Evolutionary conservation across 1,140 invertebrate species (phyloP), one percentile per base, ranked within the genome.

Genomic region (Lordiphosa stackelbergi): DNA sequence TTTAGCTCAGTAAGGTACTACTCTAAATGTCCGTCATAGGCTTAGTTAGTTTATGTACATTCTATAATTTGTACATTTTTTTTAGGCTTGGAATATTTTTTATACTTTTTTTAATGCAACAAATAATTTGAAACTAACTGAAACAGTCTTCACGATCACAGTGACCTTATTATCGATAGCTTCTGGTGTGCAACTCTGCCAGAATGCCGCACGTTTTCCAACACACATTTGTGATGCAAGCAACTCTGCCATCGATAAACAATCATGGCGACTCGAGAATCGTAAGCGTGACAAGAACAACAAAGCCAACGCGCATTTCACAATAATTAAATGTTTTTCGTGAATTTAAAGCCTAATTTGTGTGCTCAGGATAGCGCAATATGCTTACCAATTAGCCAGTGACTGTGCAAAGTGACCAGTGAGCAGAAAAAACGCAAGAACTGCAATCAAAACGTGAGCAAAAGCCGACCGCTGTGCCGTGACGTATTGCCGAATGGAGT

Each of bases 211-310:
- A 52, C 69, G 11, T 73, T 58, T 78, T 78, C 9, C 69, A 77
- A 78, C 73, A 81, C 74, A n/a, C 43, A 11, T 34, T 6, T 9
- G 7, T 7, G 31, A 8, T 12, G 28, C 43, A 34, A 31, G 28
- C 28, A 31, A 31, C 28, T 31, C 43, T 34, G 22, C 31, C 12
- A 28, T 46, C 43, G 43, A 46, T 46, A 46, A 46, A 37, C 47
- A 16, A 49, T 37, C 34, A 79, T 83, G 75, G 77, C 75, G 75
- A 75, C 77, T 74, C 62, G 41, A 77, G 75, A 81, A 72, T 79
- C 65, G 71, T 55, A 69, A 79, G 75, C 75, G 75, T 79, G 75
- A 83, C 75, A 79, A 79, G 81, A 79, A 79, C 75, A 79, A 79
- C 66, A 69, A 69, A 69, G 65, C 65, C 66, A 31, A 69, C 73